Conservation (phyloP, 1,140 invertebrate species). For the Cylas formicarius region DNA sequence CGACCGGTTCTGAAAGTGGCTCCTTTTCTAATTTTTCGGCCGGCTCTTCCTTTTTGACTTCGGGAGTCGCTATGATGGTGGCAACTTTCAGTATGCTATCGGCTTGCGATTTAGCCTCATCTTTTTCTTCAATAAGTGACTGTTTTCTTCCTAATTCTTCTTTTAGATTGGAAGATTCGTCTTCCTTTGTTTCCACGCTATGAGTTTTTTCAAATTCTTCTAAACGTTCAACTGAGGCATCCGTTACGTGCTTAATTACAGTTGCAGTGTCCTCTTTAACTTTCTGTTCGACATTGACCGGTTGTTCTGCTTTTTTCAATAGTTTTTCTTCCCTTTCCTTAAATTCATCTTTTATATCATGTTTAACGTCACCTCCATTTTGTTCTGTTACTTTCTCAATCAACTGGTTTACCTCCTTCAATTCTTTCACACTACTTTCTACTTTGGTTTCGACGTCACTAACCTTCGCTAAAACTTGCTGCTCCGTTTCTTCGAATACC, state of each 20-base stretch:
- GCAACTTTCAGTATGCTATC: no score
- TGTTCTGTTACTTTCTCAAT: slow-evolving; percentile 1
- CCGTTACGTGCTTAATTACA: neutral
- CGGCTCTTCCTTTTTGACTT: no score
- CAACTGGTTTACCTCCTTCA: slow-evolving; percentile 1
- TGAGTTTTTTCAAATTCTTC: slow-evolving; percentile 11
- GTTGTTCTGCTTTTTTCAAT: slow-evolving; percentile 7
- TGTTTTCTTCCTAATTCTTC: neutral
- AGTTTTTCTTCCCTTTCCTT: slow-evolving; percentile 1
- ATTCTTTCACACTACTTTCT: slow-evolving; percentile 13
- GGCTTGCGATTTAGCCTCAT: slow-evolving; percentile 1
- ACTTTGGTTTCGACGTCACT: slow-evolving; percentile 3
- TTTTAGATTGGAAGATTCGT: neutral
- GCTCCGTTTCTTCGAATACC: slow-evolving; percentile 2
- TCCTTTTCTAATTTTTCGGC: no score
- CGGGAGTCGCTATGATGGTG: no score
- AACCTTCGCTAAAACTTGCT: slow-evolving; percentile 4
- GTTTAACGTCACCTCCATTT: slow-evolving; percentile 14
- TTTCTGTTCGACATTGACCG: slow-evolving; percentile 9
- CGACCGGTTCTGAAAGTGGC: no score
- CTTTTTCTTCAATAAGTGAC: neutral
- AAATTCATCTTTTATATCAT: slow-evolving; percentile 6
- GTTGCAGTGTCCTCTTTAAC: slow-evolving; percentile 1
- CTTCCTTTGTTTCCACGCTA: no score
- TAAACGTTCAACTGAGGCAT: slow-evolving; percentile 7